Evolutionary conservation across 1,140 invertebrate genomes (phyloP), one percentile per base, ranked within the genome.

Genomic region (Elysia chlorotica): DNA sequence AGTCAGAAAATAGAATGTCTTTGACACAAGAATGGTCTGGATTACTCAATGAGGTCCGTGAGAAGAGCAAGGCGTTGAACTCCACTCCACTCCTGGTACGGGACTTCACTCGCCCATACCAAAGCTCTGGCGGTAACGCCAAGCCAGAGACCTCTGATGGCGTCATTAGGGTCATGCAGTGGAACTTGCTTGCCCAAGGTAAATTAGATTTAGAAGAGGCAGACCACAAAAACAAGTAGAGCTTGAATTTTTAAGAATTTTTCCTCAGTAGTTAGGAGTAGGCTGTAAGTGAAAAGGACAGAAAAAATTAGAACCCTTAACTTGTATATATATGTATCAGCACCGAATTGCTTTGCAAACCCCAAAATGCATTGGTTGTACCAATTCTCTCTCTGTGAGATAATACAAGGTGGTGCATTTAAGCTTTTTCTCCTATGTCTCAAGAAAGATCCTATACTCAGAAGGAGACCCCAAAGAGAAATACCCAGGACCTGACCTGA

Each of bases 101-200:
- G n/a, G n/a, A n/a, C n/a, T n/a, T n/a, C n/a, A n/a, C n/a, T n/a
- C n/a, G n/a, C n/a, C n/a, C n/a, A n/a, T n/a, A n/a, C n/a, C n/a
- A n/a, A n/a, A n/a, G n/a, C n/a, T n/a, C 41, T 48, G 41, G 10
- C 41, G 41, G n/a, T 14, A n/a, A 10, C n/a, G 10, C 41, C n/a
- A 48, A 10, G n/a, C 41, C n/a, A n/a, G 41, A 48, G 41, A 48
- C 10, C 10, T 10, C 41, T 48, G 41, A 48, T 10, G 41, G 41
- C 10, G 41, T n/a, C 10, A n/a, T 48, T 48, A 10, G 92, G 76
- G 79, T 93, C 25, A 88, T 93, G 77, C 92, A 93, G 78, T 93
- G 93, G 92, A 93, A 93, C 82, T 89, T 93, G 75, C 85, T 93
- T 5, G 92, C 93, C 21, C 92, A 93, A 90, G 91, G 92, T 93